Evolutionary conservation across 2,888 invertebrate genomes (phyloP), one percentile per base, ranked within the genome.

Genomic region (Oxystoma pomonae): DNA sequence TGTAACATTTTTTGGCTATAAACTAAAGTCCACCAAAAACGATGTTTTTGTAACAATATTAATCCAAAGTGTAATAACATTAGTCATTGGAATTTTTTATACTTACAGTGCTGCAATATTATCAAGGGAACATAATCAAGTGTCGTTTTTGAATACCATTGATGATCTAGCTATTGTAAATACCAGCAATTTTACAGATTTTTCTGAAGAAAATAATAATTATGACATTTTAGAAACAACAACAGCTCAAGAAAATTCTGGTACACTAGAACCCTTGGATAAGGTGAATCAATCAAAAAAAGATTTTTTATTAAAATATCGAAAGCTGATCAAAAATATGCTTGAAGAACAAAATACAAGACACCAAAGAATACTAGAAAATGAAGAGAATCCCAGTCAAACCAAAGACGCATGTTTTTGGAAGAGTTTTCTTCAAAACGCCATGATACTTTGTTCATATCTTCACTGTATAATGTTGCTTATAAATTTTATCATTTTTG

Each of bases 31-130:
- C 55, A 70, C 70, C 62, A 68, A 68, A n/a, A 66, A 68, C 18
- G 68, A 67, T 59, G 66, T 68, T 16, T 63, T 64, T 16, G 64
- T 74, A 19, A 59, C 71, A 55, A 69, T 73, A 12, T 55, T 76
- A 51, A 74, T 74, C 12, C 77, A 80, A 67, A 72, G 74, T 16
- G 59, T 76, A 56, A 71, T 75, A 17, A 75, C 77, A n/a, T 66
- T 76, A 55, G 63, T 74, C 16, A 74, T 79, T 55, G 79, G 78
- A 56, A 62, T 75, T 50, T 73, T 78, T 66, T 78, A 78, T 65
- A 66, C 78, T 19, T 76, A 73, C 65, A 69, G 70, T 12, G 68
- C 71, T 20, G 56, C 65, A 1, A 57, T 72, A 52, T 58, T 70
- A 55, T 63, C 69, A 55, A 59, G 35, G 22, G 55, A 50, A 19